phyloP scores from a whole-genome alignment of 2,113 vertebrate genomes.

The Sapajus apella region DNA sequence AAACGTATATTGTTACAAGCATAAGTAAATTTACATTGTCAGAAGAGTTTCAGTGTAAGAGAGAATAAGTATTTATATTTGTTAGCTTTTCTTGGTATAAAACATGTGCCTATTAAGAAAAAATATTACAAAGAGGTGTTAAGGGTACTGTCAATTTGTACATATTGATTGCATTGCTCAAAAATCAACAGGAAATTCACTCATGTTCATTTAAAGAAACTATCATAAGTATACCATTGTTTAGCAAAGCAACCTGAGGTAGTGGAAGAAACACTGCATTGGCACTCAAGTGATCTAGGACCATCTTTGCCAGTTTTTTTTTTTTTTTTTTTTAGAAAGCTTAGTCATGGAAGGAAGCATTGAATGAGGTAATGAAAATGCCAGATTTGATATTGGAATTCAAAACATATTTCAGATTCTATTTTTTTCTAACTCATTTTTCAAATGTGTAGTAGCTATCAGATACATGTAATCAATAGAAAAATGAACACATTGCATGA shows the following conservation, averaged over 20 bases:
- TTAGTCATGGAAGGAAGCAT: background rate
- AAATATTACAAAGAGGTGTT: background rate
- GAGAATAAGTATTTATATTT: background rate
- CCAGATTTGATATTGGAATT: background rate
- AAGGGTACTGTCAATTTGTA: background rate
- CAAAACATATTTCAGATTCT: background rate
- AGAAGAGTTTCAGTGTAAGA: background rate
- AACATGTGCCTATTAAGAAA: background rate
- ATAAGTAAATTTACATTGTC: background rate
- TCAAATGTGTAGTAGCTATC: background rate
- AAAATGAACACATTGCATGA: background rate
- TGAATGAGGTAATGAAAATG: background rate
- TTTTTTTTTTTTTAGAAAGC: too few relatives aligned
- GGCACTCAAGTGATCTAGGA: background rate
- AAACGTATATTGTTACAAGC: background rate
- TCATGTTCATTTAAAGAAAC: background rate
- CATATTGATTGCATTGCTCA: background rate
- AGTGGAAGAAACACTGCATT: background rate
- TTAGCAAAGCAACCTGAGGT: background rate
- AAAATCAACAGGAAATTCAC: background rate
- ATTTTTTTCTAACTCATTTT: background rate
- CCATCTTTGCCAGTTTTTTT: background rate
- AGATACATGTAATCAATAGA: background rate
- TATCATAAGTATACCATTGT: background rate
- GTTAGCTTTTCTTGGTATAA: background rate